Evolutionary conservation across 2,113 vertebrate species (phyloP).

Genomic region (Lepisosteus oculatus): DNA sequence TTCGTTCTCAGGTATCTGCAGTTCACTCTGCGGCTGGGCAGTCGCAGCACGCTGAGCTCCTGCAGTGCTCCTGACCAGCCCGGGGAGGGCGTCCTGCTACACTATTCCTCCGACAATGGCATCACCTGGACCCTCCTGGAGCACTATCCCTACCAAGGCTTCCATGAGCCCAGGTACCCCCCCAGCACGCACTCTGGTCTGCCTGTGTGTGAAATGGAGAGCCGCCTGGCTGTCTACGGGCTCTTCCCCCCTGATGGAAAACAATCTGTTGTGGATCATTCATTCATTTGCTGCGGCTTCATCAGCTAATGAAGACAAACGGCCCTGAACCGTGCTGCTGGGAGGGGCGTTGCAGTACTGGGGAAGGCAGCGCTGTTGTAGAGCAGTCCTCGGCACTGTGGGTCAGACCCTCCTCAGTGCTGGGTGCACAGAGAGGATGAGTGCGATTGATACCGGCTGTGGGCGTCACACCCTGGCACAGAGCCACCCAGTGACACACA

Average conservation of each 20-base stretch:
- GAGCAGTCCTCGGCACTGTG: neutral
- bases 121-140: slow-evolving; percentile 95
- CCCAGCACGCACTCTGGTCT: neutral
- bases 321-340: neutral
- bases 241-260: neutral
- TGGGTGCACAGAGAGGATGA: neutral
- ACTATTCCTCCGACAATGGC: slow-evolving; percentile 93
- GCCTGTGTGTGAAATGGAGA: neutral
- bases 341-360: no score
- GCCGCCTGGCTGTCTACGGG: neutral
- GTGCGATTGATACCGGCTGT: slow-evolving; percentile 7
- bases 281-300: neutral
- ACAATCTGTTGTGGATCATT: slow-evolving; percentile 4
- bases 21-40: slow-evolving; percentile 90
- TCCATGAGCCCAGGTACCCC: slow-evolving; percentile 89
- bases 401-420: neutral
- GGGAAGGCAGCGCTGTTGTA: neutral
- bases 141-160: slow-evolving; percentile 90
- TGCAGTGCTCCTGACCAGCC: slow-evolving; percentile 92
- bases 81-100: slow-evolving; percentile 89
- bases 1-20: slow-evolving; percentile 82
- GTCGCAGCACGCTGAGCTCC: slow-evolving; percentile 88
- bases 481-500: neutral
- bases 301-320: slow-evolving; percentile 8
- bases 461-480: neutral